These are phyloP conservation scores for Goniozus legneri DNA, from an alignment of 1,140 invertebrate genomes.

Conservation along the genomic window DNA sequence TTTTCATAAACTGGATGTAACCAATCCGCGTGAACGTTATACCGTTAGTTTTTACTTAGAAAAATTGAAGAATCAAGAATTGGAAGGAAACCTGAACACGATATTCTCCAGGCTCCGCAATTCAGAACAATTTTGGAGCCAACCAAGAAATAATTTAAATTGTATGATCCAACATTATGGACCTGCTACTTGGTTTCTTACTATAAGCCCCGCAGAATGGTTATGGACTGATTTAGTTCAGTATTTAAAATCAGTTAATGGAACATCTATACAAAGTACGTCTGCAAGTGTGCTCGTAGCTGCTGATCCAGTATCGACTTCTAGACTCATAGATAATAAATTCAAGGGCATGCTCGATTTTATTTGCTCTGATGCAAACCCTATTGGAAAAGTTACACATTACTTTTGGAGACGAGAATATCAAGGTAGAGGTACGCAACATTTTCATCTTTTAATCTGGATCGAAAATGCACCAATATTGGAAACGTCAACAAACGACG, in stretches of 20 bases:
- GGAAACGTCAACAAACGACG: too few species aligned
- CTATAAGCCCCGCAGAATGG: conserved; percentile 40
- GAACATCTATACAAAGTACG: conserved; percentile 13
- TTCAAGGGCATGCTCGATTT: conserved; percentile 27
- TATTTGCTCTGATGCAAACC: conserved; percentile 20
- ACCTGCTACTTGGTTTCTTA: too few species aligned
- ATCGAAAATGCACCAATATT: conserved; percentile 19
- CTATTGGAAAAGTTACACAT: conserved; percentile 23
- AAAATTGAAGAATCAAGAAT: conserved; percentile 20
- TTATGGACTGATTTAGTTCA: conserved; percentile 34
- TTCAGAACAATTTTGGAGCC: too few species aligned
- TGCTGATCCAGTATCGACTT: too few species aligned
- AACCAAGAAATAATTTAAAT: too few species aligned
- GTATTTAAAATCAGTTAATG: conserved; percentile 32
- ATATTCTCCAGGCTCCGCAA: conserved; percentile 31
- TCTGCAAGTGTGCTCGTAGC: conserved; percentile 23
- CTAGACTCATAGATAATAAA: too few species aligned
- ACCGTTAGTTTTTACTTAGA: conserved; percentile 28
- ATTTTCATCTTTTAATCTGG: conserved; percentile 22
- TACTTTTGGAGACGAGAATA: too few species aligned
- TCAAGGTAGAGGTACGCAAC: too few species aligned
- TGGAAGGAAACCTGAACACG: conserved; percentile 20
- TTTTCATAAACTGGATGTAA: conserved; percentile 32
- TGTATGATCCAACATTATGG: too few species aligned
- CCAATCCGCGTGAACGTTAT: conserved; percentile 20